Conservation (phyloP, 2,888 invertebrate species). For the Steinernema carpocapsae region DNA sequence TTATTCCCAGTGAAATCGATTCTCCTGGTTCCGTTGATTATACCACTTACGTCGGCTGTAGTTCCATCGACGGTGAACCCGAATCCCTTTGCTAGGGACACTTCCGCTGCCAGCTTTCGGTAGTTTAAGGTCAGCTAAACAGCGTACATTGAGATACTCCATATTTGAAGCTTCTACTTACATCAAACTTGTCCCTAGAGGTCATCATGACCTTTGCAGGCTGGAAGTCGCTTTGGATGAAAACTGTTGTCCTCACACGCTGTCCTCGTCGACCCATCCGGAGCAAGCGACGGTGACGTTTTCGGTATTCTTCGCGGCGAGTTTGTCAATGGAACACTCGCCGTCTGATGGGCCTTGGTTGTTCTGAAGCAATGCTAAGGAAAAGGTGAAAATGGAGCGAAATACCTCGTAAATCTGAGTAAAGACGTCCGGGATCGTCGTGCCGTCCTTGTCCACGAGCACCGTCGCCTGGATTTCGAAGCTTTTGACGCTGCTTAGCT, state of each 20-base stretch:
- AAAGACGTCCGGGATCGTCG: background rate
- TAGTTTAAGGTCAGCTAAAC: background rate
- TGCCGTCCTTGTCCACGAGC: conserved; percentile 3
- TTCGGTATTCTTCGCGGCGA: background rate
- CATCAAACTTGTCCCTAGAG: background rate
- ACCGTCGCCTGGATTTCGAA: background rate
- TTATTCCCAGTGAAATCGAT: conserved; percentile 10
- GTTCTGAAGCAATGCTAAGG: background rate
- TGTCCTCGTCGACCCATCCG: background rate
- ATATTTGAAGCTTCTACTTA: background rate
- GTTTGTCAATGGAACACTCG: background rate
- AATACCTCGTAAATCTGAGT: background rate
- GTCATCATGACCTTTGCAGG: conserved; percentile 27
- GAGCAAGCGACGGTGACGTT: background rate
- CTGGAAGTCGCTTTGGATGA: conserved; percentile 39
- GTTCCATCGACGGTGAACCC: conserved; percentile 5
- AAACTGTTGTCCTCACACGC: background rate
- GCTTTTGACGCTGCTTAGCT: background rate
- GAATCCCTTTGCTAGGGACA: background rate
- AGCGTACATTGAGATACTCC: background rate
- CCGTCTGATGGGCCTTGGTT: background rate
- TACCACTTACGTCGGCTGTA: conserved; percentile 8
- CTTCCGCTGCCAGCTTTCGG: background rate
- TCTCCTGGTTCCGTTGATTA: conserved; percentile 11
- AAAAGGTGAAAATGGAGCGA: background rate